phyloP scores from a whole-genome alignment of 2,888 invertebrate genomes.

The Yponomeuta cagnagella region DNA sequence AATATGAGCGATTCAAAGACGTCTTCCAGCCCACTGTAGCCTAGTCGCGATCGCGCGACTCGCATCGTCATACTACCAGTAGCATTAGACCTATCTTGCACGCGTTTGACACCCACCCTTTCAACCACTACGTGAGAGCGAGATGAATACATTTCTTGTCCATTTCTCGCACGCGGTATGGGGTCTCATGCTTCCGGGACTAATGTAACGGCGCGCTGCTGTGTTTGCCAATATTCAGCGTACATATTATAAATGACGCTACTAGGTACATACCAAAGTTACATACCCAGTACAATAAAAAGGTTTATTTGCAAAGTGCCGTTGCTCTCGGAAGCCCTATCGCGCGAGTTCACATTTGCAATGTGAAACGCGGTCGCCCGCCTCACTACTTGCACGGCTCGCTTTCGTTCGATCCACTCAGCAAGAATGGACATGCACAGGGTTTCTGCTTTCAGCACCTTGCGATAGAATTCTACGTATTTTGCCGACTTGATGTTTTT shows the following conservation, averaged over 20 bases:
- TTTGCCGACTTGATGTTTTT: conserved; percentile 17
- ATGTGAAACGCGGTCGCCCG: conserved; percentile 13
- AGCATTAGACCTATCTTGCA: too few species aligned
- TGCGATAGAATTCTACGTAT: conserved; percentile 18
- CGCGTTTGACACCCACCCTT: too few species aligned
- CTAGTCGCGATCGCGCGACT: too few species aligned
- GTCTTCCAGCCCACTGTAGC: too few species aligned
- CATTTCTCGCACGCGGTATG: too few species aligned
- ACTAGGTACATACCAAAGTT: background rate
- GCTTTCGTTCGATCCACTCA: conserved; percentile 20
- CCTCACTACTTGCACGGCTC: conserved; percentile 23
- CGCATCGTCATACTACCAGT: too few species aligned
- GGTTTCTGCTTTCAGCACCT: conserved; percentile 21
- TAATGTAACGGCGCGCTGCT: background rate
- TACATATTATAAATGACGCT: background rate
- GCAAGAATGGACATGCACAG: conserved; percentile 10
- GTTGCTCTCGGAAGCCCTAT: conserved; percentile 24
- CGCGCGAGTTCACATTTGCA: conserved; percentile 14
- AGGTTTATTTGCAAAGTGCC: background rate
- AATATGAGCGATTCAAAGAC: too few species aligned
- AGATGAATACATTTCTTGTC: too few species aligned
- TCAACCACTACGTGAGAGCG: too few species aligned
- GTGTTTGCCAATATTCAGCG: background rate
- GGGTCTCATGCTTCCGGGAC: too few species aligned
- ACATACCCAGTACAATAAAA: background rate